Evolutionary conservation across 2,797 vertebrate species (phyloP), one percentile per base, ranked within the genome.

Genomic region (Myripristis murdjan): DNA sequence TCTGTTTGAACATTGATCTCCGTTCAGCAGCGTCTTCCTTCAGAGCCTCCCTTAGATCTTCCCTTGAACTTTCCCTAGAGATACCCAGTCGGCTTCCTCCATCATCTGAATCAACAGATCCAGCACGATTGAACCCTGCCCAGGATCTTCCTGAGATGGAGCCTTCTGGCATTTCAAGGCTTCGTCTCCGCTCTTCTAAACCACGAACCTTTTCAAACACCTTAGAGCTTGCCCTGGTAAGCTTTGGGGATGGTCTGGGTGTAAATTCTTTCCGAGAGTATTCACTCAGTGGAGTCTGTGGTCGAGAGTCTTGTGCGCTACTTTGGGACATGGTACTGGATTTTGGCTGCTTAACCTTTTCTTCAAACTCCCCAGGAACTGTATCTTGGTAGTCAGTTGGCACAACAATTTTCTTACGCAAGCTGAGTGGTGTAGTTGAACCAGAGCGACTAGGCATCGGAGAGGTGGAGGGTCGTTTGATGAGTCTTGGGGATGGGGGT

Each of bases 181-280:
- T 98, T 79, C 95, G 93, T 62, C 96, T 93, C 7, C 96, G 90
- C 74, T 98, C 98, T 83, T 99, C 98, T 2, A 98, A 95, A 62
- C 93, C 96, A 51, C 96, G 95, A 73, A 98, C 94, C 85, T 97
- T 97, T 87, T 99, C 98, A 0, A 98, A 96, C 80, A 99, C 96
- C 86, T 95, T 97, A 58, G 98, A 99, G 69, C 98, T 95, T 0
- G 96, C 92, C 0, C 97, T 95, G 76, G 94, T 96, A 63, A 98
- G 95, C 75, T 97, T 96, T 18, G 98, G 98, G 1, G 98, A 99
- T 2, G 96, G 97, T 18, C 96, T 95, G 26, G 90, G 80, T 7
- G 95, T 83, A 0, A 97, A 94, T 67, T 97, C 92, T 62, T 96
- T 96, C 16, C 97, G 92, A 0, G 97, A 97, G 57, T 95, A 86